Base-by-base conservation (phyloP, 2,113 vertebrate genomes). In the Dasypus novemcinctus region DNA sequence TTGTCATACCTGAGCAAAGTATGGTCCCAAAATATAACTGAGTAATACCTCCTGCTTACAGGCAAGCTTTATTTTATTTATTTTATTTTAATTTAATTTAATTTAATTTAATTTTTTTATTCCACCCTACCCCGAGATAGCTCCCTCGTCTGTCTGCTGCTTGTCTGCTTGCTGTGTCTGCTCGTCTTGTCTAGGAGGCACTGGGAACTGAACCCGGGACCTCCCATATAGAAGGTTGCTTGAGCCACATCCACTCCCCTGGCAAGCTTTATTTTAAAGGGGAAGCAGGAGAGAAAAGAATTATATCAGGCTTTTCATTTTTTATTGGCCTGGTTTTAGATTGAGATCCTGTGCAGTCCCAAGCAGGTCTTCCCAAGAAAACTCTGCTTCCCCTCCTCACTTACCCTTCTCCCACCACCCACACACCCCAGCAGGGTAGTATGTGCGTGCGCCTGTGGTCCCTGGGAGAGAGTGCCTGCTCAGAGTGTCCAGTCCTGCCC, bases 321-420 rank as follows among this genome's bases (percentile, higher is more conserved):
- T 3, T 78, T 69, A 59, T 20, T 87, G 41, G 23, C 21, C 7
- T 91, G 54, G 31, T 66, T 92, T 96, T 90, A 84, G 59, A 93
- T 68, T 31, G 20, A 63, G 43, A 89, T 36, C 52, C 46, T 64
- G 57, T 0, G 31, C 23, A 41, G 13, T 90, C 36, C 43, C 79
- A 83, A 87, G 79, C 93, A 49, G 68, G 31, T 59, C 66, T 41
- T 90, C 41, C 64, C 21, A 27, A 78, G 94, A 95, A 89, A 91
- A 63, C 15, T 57, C 52, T 91, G 57, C n/a, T 76, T 13, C 31
- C 20, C 33, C 36, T 29, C 8, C 69, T 41, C 41, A 43, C 12
- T 2, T 15, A 52, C 2, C 69, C 59, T 33, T 64, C 21, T 23
- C 18, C 54, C 14, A 12, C 46, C 31, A 18, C 27, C 54, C 29